Conservation (phyloP, 2,888 invertebrate species). For the Folsomia manolachei region DNA sequence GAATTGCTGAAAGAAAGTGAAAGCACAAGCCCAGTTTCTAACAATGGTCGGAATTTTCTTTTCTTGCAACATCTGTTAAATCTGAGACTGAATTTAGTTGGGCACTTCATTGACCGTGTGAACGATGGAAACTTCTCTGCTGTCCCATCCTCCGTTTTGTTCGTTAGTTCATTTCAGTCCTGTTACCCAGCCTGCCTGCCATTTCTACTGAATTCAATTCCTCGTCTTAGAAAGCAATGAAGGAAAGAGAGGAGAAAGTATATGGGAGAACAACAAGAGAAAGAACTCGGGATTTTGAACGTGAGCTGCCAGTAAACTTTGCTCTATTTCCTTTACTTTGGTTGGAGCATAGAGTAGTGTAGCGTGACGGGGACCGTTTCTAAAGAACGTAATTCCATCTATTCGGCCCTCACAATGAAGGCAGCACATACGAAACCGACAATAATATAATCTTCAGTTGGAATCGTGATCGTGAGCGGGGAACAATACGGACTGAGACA, state of each 20-base stretch:
- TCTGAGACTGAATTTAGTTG: background rate
- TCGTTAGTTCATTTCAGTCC: too few relatives aligned
- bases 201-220: too few relatives aligned
- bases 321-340: conserved; percentile 11
- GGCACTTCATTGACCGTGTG: conserved; percentile 5
- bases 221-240: background rate
- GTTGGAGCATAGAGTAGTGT: background rate
- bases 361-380: conserved; percentile 10
- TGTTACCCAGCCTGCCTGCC: too few relatives aligned
- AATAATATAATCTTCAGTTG: conserved; percentile 7
- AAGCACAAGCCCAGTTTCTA: background rate
- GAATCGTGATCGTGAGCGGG: background rate
- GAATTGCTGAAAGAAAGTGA: background rate
- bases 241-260: background rate
- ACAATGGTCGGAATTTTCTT: conserved; percentile 3
- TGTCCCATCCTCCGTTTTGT: too few relatives aligned
- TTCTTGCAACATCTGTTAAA: conserved; percentile 2
- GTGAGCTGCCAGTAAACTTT: conserved; percentile 18
- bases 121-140: too few relatives aligned
- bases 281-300: conserved; percentile 17
- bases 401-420: background rate
- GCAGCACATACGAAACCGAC: background rate
- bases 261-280: conserved; percentile 11
- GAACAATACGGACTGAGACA: background rate
- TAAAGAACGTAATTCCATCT: conserved; percentile 5